Percentiles rank a stretch among this genome's conserved stretches.
phyloP scores from a whole-genome alignment of 1,140 invertebrate species.

The Drosophila obscura region DNA sequence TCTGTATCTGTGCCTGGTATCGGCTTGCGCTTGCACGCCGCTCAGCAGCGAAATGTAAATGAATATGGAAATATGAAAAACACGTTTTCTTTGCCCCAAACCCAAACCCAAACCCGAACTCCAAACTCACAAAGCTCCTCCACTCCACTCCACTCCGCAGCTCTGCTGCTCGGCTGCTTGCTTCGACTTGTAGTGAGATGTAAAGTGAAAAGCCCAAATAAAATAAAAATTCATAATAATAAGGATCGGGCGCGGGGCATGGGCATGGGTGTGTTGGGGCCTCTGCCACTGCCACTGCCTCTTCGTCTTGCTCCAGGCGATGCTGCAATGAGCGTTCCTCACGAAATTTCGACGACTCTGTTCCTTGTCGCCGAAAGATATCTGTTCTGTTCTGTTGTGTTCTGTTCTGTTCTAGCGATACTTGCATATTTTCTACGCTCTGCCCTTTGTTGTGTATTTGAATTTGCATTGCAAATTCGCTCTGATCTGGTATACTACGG shows the following conservation, averaged over 20 bases:
- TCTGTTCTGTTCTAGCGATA: conserved; percentile 20
- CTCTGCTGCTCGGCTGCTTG: not conserved
- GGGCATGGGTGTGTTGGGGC: not conserved
- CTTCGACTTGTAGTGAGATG: conserved; percentile 23
- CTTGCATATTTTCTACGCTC: not conserved
- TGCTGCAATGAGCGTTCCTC: conserved; percentile 10
- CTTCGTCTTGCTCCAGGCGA: conserved; percentile 11
- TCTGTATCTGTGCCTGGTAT: conserved; percentile 16
- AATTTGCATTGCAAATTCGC: conserved; percentile 65
- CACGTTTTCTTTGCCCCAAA: conserved; percentile 50
- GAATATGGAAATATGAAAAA: conserved; percentile 75
- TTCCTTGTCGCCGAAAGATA: no score
- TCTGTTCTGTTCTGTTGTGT: conserved; percentile 5
- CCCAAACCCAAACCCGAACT: no score
- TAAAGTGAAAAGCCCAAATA: conserved; percentile 69
- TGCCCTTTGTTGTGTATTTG: conserved; percentile 29
- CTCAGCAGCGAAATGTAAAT: conserved; percentile 55
- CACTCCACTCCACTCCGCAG: no score
- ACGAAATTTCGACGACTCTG: conserved; percentile 20
- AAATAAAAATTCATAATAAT: conserved; percentile 57
- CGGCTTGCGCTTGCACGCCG: not conserved
- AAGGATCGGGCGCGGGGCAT: conserved; percentile 29
- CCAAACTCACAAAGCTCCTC: no score
- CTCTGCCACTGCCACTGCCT: not conserved
- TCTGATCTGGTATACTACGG: conserved; percentile 8